phyloP scores from a whole-genome alignment of 2,888 invertebrate genomes.

The Caenorhabditis zanzibari region DNA sequence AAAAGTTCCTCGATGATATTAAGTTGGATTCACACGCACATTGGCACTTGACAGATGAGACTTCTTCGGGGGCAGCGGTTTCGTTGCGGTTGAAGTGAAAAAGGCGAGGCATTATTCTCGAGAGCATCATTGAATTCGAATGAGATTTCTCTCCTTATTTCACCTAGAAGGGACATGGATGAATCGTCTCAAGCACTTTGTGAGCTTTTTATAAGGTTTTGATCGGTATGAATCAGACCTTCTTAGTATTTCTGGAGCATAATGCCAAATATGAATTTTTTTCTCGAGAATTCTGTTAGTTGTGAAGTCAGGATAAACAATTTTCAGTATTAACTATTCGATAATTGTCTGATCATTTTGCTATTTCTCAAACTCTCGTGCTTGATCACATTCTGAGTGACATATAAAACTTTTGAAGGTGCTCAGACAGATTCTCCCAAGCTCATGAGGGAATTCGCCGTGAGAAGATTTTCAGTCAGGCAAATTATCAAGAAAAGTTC shows the following conservation, averaged over 20 bases:
- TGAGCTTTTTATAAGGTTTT: conserved; percentile 30
- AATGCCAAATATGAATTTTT: neutral
- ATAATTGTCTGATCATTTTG: no score
- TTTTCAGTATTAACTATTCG: no score
- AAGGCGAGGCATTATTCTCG: conserved; percentile 57
- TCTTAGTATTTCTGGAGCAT: conserved; percentile 2
- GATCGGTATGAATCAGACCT: conserved; percentile 32
- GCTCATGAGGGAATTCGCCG: neutral
- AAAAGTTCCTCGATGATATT: conserved; percentile 44
- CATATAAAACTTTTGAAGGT: neutral
- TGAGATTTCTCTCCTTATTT: conserved; percentile 62
- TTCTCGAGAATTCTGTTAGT: no score
- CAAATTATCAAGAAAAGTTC: neutral
- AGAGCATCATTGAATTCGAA: conserved; percentile 68
- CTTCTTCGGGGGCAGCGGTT: conserved; percentile 25
- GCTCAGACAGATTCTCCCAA: neutral
- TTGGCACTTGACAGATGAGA: conserved; percentile 61
- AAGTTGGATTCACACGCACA: conserved; percentile 34
- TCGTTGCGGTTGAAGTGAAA: conserved; percentile 48
- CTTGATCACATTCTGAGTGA: neutral
- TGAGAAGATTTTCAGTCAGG: neutral
- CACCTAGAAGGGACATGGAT: conserved; percentile 61
- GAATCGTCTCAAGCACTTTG: conserved; percentile 56
- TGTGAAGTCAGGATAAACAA: no score
- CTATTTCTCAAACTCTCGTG: no score